Base-by-base conservation (phyloP, 1,140 invertebrate genomes). In the Euwallacea fornicatus region DNA sequence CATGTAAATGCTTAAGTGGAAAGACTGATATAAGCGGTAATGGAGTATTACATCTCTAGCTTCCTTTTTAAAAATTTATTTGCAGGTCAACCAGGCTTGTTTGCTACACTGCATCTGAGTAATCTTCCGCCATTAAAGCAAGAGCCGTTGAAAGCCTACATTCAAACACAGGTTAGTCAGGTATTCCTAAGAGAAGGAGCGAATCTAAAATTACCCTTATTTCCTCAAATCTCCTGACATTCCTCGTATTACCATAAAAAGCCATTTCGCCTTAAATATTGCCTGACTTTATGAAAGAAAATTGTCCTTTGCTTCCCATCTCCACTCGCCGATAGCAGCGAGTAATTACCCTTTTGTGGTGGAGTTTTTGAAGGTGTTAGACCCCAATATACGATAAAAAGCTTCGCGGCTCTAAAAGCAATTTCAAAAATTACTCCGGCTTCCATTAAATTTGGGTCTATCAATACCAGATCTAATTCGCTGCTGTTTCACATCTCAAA, bases 81-180 rank as follows among this genome's bases (percentile, higher is more conserved):
- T 85, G 6, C 13, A 97, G 95, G 78, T 82, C 88, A 81, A 88
- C 93, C 79, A 91, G 94, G 90, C 93, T 73, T 76, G 15, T 56
- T 69, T 13, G 62, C 68, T n/a, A 75, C 72, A 50, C 69, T 78
- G 8, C 75, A 76, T 61, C 47, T 78, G 47, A 62, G 69, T 13
- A 78, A 77, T 71, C 46, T 77, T 33, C 77, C 76, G 2, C 68
- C 71, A 43, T 58, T 75, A 11, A 67, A 66, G 6, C 71, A 73
- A 16, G 66, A 62, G 2, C 64, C 72, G 15, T 54, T 77, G 7
- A 72, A 75, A 69, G 15, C 13, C 10, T 75, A 73, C 46, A 72
- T 78, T 7, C 61, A 73, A 69, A 63, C 67, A 15, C 76, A 78
- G 72, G 77, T 77, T 62, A 46, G 72, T 75, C 54, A 41, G 9